Evolutionary conservation across 2,113 vertebrate species (phyloP).

Genomic region (Nerophis lumbriciformis): DNA sequence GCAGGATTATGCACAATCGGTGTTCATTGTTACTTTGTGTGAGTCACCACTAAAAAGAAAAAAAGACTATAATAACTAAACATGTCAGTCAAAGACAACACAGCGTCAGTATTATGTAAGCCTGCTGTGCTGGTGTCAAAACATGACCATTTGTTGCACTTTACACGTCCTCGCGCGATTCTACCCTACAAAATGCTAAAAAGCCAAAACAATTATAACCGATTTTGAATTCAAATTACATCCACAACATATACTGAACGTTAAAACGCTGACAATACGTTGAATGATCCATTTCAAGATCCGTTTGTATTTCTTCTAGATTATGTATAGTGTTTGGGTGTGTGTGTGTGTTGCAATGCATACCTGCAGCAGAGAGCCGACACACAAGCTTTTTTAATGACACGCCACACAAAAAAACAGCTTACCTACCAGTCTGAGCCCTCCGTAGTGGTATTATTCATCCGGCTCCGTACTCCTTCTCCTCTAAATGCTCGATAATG

Average conservation of each 20-base stretch:
- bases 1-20: too few relatives aligned
- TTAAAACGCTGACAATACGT: too few relatives aligned
- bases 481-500: background rate
- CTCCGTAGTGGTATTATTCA: background rate
- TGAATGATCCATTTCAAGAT: too few relatives aligned
- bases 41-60: background rate
- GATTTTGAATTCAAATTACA: too few relatives aligned
- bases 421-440: slow-evolving; percentile 35
- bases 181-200: too few relatives aligned
- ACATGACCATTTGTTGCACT: background rate
- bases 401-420: background rate
- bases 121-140: background rate
- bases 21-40: too few relatives aligned
- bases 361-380: background rate
- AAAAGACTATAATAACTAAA: background rate
- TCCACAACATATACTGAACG: too few relatives aligned
- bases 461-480: background rate
- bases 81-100: background rate
- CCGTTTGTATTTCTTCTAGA: too few relatives aligned
- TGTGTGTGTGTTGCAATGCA: background rate
- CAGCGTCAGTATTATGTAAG: background rate
- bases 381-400: slow-evolving; percentile 1
- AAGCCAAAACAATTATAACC: too few relatives aligned
- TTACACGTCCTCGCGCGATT: background rate
- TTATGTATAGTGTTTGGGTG: too few relatives aligned